Evolutionary conservation across 2,888 invertebrate genomes (phyloP), one percentile per base, ranked within the genome.

Genomic region (Sceliomorpha sp.): DNA sequence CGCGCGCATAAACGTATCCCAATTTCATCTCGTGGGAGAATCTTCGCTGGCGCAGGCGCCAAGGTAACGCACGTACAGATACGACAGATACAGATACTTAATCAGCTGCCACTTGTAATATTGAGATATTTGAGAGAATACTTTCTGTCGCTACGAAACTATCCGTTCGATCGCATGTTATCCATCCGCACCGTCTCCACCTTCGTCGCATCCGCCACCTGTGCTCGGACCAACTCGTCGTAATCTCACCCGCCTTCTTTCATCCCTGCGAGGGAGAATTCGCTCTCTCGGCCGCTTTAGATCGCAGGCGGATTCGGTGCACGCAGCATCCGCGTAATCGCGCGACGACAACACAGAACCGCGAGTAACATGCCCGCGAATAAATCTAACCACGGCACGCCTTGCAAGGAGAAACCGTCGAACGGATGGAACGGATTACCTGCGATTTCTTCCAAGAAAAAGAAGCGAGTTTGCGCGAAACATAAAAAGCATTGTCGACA

Each of bases 401-500:
- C 81, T 36, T 77, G 76, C 60, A 86, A 84, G 68, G 86, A 87
- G 60, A 84, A 81, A 70, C 67, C 81, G 34, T 73, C 73, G 39
- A 83, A 81, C 67, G 80, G 81, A 31, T 73, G 73, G 39, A 83
- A 81, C 67, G 80, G 79, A 48, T 66, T 79, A 44, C 71, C 76
- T 31, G 64, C 74, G 5, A 70, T 68, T 44, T 58, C 73, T 20
- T 67, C 77, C 31, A 85, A 81, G 70, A 84, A 83, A 74, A 86
- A 82, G 77, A 84, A 84, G 68, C 78, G 85, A 31, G 67, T 73
- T 75, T 73, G 80, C 72, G 79, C 80, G 76, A 86, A 85, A 76
- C 83, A 82, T 77, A 85, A 84, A 80, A 84, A 76, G 76, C 80
- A 82, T 78, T 82, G 83, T 78, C 78, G 78, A 69, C 84, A 83